Percentiles rank a stretch among this genome's conserved stretches.
phyloP scores from a whole-genome alignment of 2,113 vertebrate genomes.

The Bostrychus sinensis region DNA sequence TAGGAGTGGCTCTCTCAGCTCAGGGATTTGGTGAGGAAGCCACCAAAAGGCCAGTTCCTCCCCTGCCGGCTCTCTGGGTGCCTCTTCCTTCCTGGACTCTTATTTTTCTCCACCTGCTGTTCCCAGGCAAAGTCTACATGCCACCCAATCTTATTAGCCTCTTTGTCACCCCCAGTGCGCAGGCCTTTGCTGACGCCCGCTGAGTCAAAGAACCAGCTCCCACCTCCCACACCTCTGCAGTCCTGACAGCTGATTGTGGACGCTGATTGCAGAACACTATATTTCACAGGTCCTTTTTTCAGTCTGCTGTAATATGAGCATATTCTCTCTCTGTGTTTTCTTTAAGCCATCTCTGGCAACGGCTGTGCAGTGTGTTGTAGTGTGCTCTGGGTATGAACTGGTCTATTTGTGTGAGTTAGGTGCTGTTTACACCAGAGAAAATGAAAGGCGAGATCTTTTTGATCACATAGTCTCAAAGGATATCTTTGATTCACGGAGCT shows the following conservation, averaged over 20 bases:
- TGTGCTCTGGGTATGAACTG: conserved; percentile 5
- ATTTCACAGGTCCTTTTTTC: conserved; percentile 33
- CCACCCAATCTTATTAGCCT: conserved; percentile 46
- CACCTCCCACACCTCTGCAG: conserved; percentile 40
- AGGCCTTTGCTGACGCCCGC: conserved; percentile 52
- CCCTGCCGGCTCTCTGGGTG: conserved; percentile 25
- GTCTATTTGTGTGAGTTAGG: conserved; percentile 58
- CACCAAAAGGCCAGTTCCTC: conserved; percentile 57
- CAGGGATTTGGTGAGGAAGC: conserved; percentile 47
- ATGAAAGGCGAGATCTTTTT: conserved; percentile 64
- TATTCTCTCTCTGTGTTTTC: conserved; percentile 39
- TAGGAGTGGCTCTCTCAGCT: conserved; percentile 20
- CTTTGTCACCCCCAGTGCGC: conserved; percentile 32
- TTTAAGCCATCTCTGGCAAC: conserved; percentile 36
- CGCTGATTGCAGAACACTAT: conserved; percentile 52
- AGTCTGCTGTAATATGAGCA: conserved; percentile 26
- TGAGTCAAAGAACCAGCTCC: conserved; percentile 36
- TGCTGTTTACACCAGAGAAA: conserved; percentile 62
- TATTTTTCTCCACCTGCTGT: conserved; percentile 32
- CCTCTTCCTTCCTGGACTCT: conserved; percentile 48
- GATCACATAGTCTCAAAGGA: conserved; percentile 69
- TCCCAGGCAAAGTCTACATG: conserved; percentile 22
- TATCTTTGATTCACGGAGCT: conserved; percentile 58
- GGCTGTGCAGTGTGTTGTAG: conserved; percentile 22
- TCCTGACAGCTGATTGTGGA: conserved; percentile 57